Base-by-base conservation (phyloP, 1,140 invertebrate genomes). In the Olivierus martensii region DNA sequence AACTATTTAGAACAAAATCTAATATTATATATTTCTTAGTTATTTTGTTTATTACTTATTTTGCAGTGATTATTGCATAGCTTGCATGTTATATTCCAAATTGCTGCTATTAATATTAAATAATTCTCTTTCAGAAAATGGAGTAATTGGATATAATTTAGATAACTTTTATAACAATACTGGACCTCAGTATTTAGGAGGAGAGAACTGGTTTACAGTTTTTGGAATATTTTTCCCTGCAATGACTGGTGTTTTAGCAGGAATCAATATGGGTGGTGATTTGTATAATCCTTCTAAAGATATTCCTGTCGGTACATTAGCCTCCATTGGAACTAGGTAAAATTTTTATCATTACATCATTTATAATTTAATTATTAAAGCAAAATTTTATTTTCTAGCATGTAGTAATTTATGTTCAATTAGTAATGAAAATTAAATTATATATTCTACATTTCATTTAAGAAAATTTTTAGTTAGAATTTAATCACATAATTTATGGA, bases 191-290 rank as follows among this genome's bases (percentile, higher is more conserved):
- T 95, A 90, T 71, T 73, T 79, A 50, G 73, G 82, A 49, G 79
- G 77, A 15, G 81, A 88, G 58, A 83, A 78, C 51, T 92, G 87
- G 84, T 93, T 93, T 67, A 86, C 82, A 14, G 86, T 92, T 44
- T 89, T 92, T 70, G 89, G 88, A 39, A 85, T 94, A n/a, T 91
- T 93, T 71, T 89, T 95, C 72, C 84, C 91, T 47, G 88, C 92
- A 45, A 80, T 94, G 49, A 87, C 89, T 51, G 90, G 90, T 21
- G 87, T 97, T 45, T 75, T 97, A 53, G 89, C 92, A 42, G 93
- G 93, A 42, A 88, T 97, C 58, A 97, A 97, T 67, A 97, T 98
- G 92, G 93, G 89, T 69, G 91, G 91, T 12, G 92, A 98, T 71
- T 75, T 98, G 41, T 78, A 80, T 52, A 82, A 91, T 63, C 92